phyloP scores from a whole-genome alignment of 2,888 invertebrate species.

The Coleophora deauratella region DNA sequence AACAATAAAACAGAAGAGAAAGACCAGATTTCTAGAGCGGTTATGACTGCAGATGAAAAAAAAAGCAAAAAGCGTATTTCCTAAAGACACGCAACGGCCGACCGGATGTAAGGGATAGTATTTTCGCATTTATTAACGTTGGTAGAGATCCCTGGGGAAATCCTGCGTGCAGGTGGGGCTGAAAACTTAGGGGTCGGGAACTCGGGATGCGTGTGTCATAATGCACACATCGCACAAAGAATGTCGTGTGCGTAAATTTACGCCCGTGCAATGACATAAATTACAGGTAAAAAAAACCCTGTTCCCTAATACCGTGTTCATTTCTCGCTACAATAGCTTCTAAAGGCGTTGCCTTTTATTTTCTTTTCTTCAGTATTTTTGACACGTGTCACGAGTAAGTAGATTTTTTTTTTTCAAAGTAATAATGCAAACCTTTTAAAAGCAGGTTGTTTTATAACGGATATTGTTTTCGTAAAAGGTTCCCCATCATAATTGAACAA shows the following conservation, averaged over 20 bases:
- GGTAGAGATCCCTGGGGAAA: conserved; percentile 58
- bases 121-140: conserved; percentile 52
- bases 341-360: no score
- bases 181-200: conserved; percentile 33
- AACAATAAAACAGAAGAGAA: conserved; percentile 16
- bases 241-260: conserved; percentile 17
- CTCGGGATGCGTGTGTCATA: conserved; percentile 24
- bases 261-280: conserved; percentile 33
- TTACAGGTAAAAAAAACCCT: conserved; percentile 18
- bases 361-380: no score
- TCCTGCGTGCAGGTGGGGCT: conserved; percentile 49
- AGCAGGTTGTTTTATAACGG: no score
- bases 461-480: no score
- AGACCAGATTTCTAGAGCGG: conserved; percentile 21
- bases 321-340: no score
- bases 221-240: conserved; percentile 5
- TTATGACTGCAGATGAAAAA: conserved; percentile 18
- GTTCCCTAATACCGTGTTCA: no score
- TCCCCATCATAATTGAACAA: no score
- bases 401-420: no score
- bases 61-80: conserved; percentile 30
- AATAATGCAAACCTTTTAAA: no score
- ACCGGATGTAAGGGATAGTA: conserved; percentile 25
- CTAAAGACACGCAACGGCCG: conserved; percentile 15
- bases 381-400: no score